Evolutionary conservation across 2,797 vertebrate genomes (phyloP), one percentile per base, ranked within the genome.

Genomic region (Phylloscopus collybita): DNA sequence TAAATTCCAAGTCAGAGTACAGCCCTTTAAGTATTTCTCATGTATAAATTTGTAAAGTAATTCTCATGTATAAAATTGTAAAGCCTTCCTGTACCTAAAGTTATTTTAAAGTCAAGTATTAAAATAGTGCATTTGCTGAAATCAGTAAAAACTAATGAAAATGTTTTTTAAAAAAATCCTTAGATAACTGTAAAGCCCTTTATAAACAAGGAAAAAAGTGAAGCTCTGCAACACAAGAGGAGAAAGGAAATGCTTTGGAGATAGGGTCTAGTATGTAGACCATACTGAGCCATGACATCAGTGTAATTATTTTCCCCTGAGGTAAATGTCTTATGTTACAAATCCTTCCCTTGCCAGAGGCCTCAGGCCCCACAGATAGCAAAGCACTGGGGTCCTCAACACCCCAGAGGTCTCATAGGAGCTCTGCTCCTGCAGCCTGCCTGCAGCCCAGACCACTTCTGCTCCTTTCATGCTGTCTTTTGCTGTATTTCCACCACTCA

Each of bases 291-390:
- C 91, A 96, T 96, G 94, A 94, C 95, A 96, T 95, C 89, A 95
- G 73, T 38, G 73, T 79, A 93, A 94, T 93, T 96, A 93, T 93
- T 96, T 96, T 91, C 86, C 95, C 92, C 95, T 60, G 81, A 91
- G 95, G 87, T 90, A 71, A 93, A 90, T 60, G 87, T 94, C 95
- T 96, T 92, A 92, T 34, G 73, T 96, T 96, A 96, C 95, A 93
- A 91, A 83, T 95, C 62, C 89, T 96, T 96, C 85, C 80, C 82
- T 91, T 91, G 89, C 93, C 69, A 91, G 91, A 81, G 92, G 95
- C 94, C 95, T 95, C 83, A 67, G 92, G 93, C 94, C 88, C 70
- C 95, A 90, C 95, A 96, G 92, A 95, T 45, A 93, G 91, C 86
- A 80, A 72, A 92, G 51, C 64, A 84, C 45, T 86, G 36, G 47